phyloP scores from a whole-genome alignment of 2,888 invertebrate genomes.

The Limenitis camilla region DNA sequence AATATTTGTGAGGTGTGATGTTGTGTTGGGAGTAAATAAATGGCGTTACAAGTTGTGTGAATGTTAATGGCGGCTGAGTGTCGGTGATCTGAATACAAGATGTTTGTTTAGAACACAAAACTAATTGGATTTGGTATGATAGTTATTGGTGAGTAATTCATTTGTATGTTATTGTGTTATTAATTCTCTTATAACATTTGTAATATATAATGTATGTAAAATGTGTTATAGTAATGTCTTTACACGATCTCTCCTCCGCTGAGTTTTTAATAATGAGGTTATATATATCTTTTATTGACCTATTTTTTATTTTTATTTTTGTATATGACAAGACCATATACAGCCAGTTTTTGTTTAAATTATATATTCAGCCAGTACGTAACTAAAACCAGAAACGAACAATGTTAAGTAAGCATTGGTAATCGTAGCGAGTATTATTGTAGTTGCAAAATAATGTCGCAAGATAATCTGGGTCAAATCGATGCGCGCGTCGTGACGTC shows the following conservation, averaged over 20 bases:
- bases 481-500: slow-evolving; percentile 67
- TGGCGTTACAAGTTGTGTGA: slow-evolving; percentile 43
- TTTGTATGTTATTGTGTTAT: neutral
- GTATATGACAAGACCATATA: no score
- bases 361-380: no score
- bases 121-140: slow-evolving; percentile 46
- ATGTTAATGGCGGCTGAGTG: slow-evolving; percentile 54
- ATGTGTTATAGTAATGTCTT: no score
- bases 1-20: slow-evolving; percentile 1
- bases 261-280: neutral
- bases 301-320: no score
- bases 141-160: slow-evolving; percentile 43
- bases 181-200: neutral
- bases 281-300: neutral
- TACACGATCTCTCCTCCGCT: no score
- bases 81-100: slow-evolving; percentile 35
- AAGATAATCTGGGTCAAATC: slow-evolving; percentile 57
- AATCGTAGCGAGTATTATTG: slow-evolving; percentile 59
- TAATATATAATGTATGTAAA: no score
- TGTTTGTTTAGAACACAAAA: slow-evolving; percentile 51
- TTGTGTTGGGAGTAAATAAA: slow-evolving; percentile 37
- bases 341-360: no score
- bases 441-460: slow-evolving; percentile 42
- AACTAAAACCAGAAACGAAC: no score
- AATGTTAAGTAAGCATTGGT: slow-evolving; percentile 48